phyloP scores from a whole-genome alignment of 2,888 invertebrate genomes.

The Malachius bipustulatus region DNA sequence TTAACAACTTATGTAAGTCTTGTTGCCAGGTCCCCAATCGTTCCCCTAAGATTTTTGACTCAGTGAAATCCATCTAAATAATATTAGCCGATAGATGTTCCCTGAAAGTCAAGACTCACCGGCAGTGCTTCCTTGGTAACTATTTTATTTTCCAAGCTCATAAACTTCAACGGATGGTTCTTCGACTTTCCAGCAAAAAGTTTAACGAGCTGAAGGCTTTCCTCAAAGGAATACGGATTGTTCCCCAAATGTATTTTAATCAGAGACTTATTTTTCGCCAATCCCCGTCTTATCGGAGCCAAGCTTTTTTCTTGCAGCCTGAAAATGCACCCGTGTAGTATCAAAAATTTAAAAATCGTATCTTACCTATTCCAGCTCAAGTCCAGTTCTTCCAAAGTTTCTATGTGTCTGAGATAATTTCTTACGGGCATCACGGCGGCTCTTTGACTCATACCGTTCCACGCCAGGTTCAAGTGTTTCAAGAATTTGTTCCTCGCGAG shows the following conservation, averaged over 20 bases:
- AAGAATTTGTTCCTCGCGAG: conserved; percentile 30
- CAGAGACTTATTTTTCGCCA: conserved; percentile 37
- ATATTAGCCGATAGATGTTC: too few species aligned
- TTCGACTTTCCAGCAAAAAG: conserved; percentile 29
- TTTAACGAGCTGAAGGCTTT: conserved; percentile 36
- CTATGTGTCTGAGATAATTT: conserved; percentile 24
- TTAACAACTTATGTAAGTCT: too few species aligned
- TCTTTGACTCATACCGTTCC: conserved; percentile 37
- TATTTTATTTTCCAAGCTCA: conserved; percentile 42
- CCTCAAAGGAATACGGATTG: conserved; percentile 40
- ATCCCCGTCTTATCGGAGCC: conserved; percentile 21
- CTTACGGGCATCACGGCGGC: conserved; percentile 26
- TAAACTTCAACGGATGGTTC: conserved; percentile 28
- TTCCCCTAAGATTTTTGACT: too few species aligned
- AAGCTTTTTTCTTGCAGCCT: conserved; percentile 5
- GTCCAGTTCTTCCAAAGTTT: conserved; percentile 29
- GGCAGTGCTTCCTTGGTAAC: conserved; percentile 36
- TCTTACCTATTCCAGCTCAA: conserved; percentile 34
- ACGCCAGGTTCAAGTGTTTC: conserved; percentile 35
- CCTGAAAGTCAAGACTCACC: too few species aligned
- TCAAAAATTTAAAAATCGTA: conserved; percentile 2
- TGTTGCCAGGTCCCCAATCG: too few species aligned
- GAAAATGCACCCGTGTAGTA: not conserved
- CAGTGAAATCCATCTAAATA: too few species aligned
- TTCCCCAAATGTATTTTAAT: conserved; percentile 38